These are phyloP conservation scores for Ferrisia virgata DNA, from an alignment of 2,888 invertebrate genomes.

Conservation along the genomic window DNA sequence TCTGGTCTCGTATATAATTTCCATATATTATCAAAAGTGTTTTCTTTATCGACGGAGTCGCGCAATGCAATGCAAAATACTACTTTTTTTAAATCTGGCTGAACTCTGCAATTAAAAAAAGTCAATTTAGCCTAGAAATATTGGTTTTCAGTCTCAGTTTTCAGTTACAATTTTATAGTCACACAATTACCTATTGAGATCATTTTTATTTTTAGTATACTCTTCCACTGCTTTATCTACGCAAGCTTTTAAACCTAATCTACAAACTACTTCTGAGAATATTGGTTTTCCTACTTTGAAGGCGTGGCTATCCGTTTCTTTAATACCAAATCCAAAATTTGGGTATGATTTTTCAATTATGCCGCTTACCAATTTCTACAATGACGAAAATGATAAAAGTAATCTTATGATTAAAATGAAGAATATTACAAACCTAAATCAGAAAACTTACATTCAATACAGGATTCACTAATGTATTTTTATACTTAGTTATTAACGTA, in stretches of 20 bases:
- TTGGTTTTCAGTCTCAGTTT: too few species aligned
- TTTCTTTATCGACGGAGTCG: constrained; percentile 3
- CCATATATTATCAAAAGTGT: not conserved
- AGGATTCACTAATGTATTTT: not conserved
- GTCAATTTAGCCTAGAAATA: too few species aligned
- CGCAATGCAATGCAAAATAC: constrained; percentile 43
- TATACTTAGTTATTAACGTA: not conserved
- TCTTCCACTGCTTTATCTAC: not conserved
- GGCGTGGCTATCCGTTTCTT: not conserved
- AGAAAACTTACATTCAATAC: not conserved
- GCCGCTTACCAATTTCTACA: not conserved
- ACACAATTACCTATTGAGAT: not conserved
- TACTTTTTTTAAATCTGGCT: constrained; percentile 46
- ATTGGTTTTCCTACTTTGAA: not conserved
- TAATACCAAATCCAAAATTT: not conserved
- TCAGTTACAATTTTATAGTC: not conserved
- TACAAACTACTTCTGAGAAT: not conserved
- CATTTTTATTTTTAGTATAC: not conserved
- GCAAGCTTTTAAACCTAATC: not conserved
- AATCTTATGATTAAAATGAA: not conserved
- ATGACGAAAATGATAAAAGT: not conserved
- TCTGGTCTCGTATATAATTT: not conserved
- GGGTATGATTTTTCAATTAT: not conserved
- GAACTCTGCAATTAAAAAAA: constrained; percentile 38
- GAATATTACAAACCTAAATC: not conserved